Percentiles rank a stretch among this genome's conserved stretches.
Conservation (phyloP, 2,113 vertebrate species). For the Phyllostomus hastatus region DNA sequence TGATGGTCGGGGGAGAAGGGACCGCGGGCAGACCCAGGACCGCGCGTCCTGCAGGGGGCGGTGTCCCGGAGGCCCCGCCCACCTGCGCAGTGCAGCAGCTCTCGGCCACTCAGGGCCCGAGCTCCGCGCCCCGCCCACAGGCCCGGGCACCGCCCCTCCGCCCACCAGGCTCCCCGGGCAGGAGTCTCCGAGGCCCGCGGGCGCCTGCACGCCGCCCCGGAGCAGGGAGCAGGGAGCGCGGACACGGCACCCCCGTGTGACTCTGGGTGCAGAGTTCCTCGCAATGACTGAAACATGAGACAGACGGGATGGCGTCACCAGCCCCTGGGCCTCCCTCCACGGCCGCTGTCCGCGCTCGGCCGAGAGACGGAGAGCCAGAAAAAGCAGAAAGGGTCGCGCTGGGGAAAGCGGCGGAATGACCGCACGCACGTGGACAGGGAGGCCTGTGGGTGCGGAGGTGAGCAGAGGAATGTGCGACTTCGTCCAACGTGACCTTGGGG, state of each 20-base stretch:
- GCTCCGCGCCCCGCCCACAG: constrained; percentile 18
- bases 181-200: constrained; percentile 28
- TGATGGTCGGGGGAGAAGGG: constrained; percentile 66
- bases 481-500: constrained; percentile 63
- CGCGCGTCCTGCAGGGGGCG: not conserved
- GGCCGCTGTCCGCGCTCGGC: constrained; percentile 60
- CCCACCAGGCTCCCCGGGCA: constrained; percentile 64
- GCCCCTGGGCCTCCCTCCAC: constrained; percentile 72
- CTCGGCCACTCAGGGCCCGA: constrained; percentile 33
- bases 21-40: not conserved
- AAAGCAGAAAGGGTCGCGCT: constrained; percentile 51
- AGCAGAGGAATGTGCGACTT: constrained; percentile 71
- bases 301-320: constrained; percentile 60
- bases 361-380: constrained; percentile 63
- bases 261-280: constrained; percentile 71
- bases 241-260: constrained; percentile 61
- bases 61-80: not conserved
- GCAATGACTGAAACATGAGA: constrained; percentile 77
- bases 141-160: constrained; percentile 66
- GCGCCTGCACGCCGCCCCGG: constrained; percentile 25
- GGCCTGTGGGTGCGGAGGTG: constrained; percentile 11
- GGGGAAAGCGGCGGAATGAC: constrained; percentile 66
- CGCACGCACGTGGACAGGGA: constrained; percentile 64
- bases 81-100: constrained; percentile 64
- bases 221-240: constrained; percentile 69